Conservation (phyloP, 1,140 invertebrate genomes). For the Paralvinella palmiformis region DNA sequence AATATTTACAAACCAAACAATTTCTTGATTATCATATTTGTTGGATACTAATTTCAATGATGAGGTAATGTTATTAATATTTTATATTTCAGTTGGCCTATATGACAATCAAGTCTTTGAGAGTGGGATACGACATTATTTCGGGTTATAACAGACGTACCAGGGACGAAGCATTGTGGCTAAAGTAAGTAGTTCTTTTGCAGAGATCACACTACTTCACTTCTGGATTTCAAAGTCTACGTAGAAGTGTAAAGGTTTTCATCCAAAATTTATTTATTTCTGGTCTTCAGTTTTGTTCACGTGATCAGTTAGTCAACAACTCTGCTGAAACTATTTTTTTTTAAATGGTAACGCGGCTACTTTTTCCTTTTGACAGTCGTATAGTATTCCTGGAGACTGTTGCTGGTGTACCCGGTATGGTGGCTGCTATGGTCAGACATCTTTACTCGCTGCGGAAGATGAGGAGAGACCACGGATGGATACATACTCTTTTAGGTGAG, state of each 20-base stretch:
- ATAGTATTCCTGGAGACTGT: conserved; percentile 47
- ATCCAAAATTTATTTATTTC: neutral
- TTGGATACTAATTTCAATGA: too few relatives aligned
- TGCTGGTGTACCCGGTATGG: conserved; percentile 49
- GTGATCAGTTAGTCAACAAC: neutral
- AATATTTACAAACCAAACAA: neutral
- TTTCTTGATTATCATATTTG: too few relatives aligned
- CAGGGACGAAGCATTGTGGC: neutral
- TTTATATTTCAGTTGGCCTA: neutral
- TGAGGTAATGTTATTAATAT: too few relatives aligned
- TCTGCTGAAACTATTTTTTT: neutral
- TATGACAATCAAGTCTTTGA: neutral
- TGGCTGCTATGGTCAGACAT: conserved; percentile 51
- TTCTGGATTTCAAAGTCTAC: neutral
- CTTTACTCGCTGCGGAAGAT: conserved; percentile 45
- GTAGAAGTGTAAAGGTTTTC: neutral
- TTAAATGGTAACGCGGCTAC: neutral
- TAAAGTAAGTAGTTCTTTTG: neutral
- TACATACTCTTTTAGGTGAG: conserved; percentile 48
- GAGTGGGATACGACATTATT: neutral
- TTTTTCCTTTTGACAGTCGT: conserved; percentile 13
- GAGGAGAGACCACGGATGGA: conserved; percentile 51
- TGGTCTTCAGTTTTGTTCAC: neutral
- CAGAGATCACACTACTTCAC: neutral
- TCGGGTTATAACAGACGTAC: neutral